These are phyloP conservation scores for Phoenicopterus ruber DNA, from an alignment of 2,113 vertebrate genomes.

Conservation along the genomic window DNA sequence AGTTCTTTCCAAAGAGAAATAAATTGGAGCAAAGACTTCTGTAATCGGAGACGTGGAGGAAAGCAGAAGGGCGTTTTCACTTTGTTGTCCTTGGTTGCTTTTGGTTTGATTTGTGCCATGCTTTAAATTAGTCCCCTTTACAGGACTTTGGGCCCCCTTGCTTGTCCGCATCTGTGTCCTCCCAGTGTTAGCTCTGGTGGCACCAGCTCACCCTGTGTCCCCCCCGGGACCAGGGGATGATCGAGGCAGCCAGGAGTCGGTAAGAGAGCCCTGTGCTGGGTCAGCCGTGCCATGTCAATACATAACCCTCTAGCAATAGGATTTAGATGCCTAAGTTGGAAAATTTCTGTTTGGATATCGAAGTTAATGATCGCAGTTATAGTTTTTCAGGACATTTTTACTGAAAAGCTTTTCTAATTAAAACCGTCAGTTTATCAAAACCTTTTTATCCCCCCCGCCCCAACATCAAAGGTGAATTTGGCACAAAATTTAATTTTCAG, in stretches of 20 bases:
- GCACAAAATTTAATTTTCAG: neutral
- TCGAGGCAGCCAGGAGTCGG: neutral
- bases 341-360: neutral
- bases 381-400: neutral
- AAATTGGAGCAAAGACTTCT: constrained; percentile 12
- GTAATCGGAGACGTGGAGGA: constrained; percentile 11
- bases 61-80: constrained; percentile 21
- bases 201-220: fast-evolving
- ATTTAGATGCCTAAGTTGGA: neutral
- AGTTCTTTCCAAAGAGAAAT: constrained; percentile 59
- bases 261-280: neutral
- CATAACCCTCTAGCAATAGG: neutral
- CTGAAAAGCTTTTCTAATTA: neutral
- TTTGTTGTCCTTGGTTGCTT: constrained; percentile 24
- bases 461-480: neutral
- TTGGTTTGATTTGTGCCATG: neutral
- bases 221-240: fast-evolving
- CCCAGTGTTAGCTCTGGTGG: neutral
- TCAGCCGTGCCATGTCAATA: neutral
- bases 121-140: neutral
- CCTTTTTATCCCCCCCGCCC: too few species aligned
- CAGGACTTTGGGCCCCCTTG: neutral
- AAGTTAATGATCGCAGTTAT: neutral
- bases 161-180: neutral
- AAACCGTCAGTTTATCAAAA: neutral